Evolutionary conservation across 1,140 invertebrate species (phyloP).

Genomic region (Calliopsis andreniformis): DNA sequence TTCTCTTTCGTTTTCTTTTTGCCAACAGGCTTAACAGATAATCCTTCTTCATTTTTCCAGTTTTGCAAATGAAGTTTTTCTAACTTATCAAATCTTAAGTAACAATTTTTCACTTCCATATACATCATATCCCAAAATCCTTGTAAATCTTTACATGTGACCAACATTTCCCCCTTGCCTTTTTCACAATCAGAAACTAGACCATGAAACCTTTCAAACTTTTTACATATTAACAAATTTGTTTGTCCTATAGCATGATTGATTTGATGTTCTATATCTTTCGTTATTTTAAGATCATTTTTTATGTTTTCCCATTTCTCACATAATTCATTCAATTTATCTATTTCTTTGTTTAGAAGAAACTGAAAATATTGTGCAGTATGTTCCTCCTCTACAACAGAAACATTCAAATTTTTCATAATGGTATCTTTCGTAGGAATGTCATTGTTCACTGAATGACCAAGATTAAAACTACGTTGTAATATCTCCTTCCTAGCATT

Average conservation of each 20-base stretch:
- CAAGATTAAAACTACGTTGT: conserved; percentile 71
- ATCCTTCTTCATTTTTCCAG: conserved; percentile 79
- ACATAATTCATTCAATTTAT: conserved; percentile 78
- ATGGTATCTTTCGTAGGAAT: conserved; percentile 76
- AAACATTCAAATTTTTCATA: conserved; percentile 75
- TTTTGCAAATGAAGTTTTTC: conserved; percentile 78
- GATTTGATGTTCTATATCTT: conserved; percentile 83
- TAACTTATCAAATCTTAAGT: conserved; percentile 82
- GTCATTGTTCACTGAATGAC: conserved; percentile 23
- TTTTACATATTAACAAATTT: conserved; percentile 85
- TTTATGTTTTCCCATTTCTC: conserved; percentile 77
- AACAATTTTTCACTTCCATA: conserved; percentile 84
- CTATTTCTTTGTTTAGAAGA: conserved; percentile 80
- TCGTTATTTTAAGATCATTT: conserved; percentile 66
- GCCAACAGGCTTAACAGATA: conserved; percentile 64
- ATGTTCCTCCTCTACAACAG: conserved; percentile 76
- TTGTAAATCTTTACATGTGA: conserved; percentile 85
- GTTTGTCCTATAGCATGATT: conserved; percentile 87
- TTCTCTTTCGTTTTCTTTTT: conserved; percentile 70
- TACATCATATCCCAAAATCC: conserved; percentile 90
- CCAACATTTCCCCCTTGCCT: conserved; percentile 83
- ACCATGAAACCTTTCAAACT: conserved; percentile 85
- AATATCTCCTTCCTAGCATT: conserved; percentile 78
- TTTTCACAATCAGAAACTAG: conserved; percentile 86
- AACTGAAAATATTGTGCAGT: conserved; percentile 82